These are phyloP conservation scores for Nettapus auritus DNA, from an alignment of 2,113 vertebrate species.

Conservation along the genomic window DNA sequence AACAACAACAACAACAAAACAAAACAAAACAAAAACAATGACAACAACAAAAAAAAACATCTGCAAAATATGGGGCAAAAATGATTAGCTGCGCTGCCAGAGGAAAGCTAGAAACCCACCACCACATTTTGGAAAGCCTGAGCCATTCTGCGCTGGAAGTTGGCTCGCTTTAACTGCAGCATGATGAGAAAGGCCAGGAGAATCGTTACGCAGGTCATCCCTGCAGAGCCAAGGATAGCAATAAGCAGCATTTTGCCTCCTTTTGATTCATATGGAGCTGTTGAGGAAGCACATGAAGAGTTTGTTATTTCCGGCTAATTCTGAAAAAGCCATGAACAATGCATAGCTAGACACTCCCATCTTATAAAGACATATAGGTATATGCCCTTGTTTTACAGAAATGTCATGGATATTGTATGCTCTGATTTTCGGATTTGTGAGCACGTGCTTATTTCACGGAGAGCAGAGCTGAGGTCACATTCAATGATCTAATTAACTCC, in stretches of 20 bases:
- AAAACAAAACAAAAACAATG: background rate
- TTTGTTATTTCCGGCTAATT: background rate
- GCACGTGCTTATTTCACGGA: background rate
- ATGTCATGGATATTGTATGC: background rate
- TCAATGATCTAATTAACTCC: background rate
- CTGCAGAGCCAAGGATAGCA: conserved; percentile 89
- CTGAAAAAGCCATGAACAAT: background rate
- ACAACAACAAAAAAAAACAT: background rate
- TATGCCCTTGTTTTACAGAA: background rate
- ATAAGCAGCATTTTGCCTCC: conserved; percentile 87
- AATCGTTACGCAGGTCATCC: conserved; percentile 90
- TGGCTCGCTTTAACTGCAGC: conserved; percentile 85
- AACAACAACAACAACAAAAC: too few species aligned
- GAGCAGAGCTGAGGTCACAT: background rate
- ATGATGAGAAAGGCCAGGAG: conserved; percentile 88
- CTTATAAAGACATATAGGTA: background rate
- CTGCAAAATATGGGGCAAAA: background rate
- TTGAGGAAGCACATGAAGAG: background rate
- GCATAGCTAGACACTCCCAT: background rate
- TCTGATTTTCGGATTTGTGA: background rate
- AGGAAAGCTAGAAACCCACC: conserved; percentile 47
- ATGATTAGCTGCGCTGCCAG: background rate
- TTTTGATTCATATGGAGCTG: conserved; percentile 73
- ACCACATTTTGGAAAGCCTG: conserved; percentile 87
- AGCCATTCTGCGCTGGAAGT: conserved; percentile 87